Evolutionary conservation across 2,797 vertebrate species (phyloP).

Genomic region (Petrocephalus sullivani): DNA sequence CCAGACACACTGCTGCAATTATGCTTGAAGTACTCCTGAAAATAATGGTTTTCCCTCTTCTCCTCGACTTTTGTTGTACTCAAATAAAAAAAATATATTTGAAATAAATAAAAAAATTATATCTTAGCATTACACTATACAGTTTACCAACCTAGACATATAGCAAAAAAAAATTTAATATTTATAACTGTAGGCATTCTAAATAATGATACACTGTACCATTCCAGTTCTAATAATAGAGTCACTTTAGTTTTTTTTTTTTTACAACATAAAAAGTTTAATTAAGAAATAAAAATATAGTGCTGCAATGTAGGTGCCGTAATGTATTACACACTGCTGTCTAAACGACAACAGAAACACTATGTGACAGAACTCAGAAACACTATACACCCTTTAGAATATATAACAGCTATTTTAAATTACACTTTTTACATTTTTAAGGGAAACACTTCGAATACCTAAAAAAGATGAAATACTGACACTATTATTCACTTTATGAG

Average conservation of each 20-base stretch:
- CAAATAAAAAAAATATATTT: conserved; percentile 29
- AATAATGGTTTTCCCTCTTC: conserved; percentile 16
- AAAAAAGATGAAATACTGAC: conserved; percentile 64
- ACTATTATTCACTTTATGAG: conserved; percentile 48
- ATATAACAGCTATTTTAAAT: conserved; percentile 57
- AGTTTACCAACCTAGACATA: conserved; percentile 39
- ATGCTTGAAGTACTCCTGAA: conserved; percentile 24
- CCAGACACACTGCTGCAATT: background rate
- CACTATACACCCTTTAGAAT: conserved; percentile 52
- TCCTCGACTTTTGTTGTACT: conserved; percentile 7
- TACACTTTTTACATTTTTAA: conserved; percentile 56
- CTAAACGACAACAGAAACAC: conserved; percentile 36
- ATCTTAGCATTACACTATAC: conserved; percentile 28
- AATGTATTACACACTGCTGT: conserved; percentile 55
- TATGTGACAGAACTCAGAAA: conserved; percentile 60
- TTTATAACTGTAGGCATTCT: conserved; percentile 41
- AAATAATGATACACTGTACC: conserved; percentile 47
- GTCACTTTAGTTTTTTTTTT: conserved; percentile 34
- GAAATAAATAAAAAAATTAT: conserved; percentile 31
- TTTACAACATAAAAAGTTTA: conserved; percentile 48
- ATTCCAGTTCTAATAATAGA: conserved; percentile 42
- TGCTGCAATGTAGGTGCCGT: conserved; percentile 43
- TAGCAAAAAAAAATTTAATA: conserved; percentile 35
- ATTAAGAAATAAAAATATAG: conserved; percentile 42
- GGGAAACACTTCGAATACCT: conserved; percentile 59